These are phyloP conservation scores for Hemaris fuciformis DNA, from an alignment of 2,888 invertebrate genomes.

Conservation along the genomic window DNA sequence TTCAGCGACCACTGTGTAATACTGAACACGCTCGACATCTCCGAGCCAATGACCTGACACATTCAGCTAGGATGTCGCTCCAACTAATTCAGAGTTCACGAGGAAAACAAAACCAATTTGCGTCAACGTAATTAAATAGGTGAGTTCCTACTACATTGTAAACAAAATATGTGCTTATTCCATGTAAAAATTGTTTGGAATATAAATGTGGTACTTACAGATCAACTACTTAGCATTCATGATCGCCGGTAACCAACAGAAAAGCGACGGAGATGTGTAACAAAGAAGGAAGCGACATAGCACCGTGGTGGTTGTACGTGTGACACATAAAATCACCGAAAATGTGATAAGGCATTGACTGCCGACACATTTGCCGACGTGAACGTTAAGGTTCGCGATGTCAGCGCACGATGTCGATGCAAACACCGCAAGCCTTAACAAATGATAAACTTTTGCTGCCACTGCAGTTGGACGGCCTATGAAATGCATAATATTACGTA, in stretches of 20 bases:
- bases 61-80: constrained; percentile 21
- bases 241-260: constrained; percentile 26
- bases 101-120: constrained; percentile 44
- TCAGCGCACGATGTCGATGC: not conserved
- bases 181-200: constrained; percentile 28
- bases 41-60: constrained; percentile 43
- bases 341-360: constrained; percentile 24
- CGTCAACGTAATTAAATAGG: constrained; percentile 38
- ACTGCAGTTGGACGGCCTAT: not conserved
- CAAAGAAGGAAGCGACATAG: constrained; percentile 41
- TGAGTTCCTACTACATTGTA: constrained; percentile 23
- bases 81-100: constrained; percentile 43
- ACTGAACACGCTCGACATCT: constrained; percentile 29
- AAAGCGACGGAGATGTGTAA: constrained; percentile 30
- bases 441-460: not conserved
- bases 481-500: not conserved
- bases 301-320: constrained; percentile 27
- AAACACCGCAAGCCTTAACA: not conserved
- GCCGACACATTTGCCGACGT: not conserved
- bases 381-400: not conserved
- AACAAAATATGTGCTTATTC: constrained; percentile 28
- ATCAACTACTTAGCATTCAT: constrained; percentile 36
- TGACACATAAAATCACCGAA: constrained; percentile 31
- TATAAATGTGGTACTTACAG: constrained; percentile 30
- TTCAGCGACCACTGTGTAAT: constrained; percentile 38